phyloP scores from a whole-genome alignment of 2,797 vertebrate species.

The Podarcis siculus region DNA sequence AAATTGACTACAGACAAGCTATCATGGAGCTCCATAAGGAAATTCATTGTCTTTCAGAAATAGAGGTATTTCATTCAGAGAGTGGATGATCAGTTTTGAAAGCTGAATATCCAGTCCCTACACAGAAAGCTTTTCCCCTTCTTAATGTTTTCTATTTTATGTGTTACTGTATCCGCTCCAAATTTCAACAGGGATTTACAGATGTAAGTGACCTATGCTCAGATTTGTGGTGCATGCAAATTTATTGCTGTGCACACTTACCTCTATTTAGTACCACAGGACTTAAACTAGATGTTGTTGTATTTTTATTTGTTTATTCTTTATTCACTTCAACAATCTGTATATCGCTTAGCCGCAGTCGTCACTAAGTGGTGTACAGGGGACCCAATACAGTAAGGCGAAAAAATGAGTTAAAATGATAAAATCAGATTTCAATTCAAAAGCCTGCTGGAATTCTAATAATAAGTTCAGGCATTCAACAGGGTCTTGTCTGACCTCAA shows the following conservation, averaged over 20 bases:
- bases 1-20: slow-evolving; percentile 6
- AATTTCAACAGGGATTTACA: neutral
- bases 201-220: neutral
- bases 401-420: too few species aligned
- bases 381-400: too few species aligned
- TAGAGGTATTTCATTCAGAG: neutral
- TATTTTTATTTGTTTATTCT: too few species aligned
- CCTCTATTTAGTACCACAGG: neutral
- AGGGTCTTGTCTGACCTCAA: too few species aligned
- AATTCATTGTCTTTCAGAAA: neutral
- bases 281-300: neutral
- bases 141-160: neutral
- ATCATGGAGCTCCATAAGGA: neutral
- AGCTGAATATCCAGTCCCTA: neutral
- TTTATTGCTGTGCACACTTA: neutral
- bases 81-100: slow-evolving; percentile 2
- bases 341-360: too few species aligned
- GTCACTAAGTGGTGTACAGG: too few species aligned
- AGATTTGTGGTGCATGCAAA: neutral
- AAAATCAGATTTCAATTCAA: too few species aligned
- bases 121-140: neutral
- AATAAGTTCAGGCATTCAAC: too few species aligned
- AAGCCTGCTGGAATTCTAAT: too few species aligned
- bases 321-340: too few species aligned
- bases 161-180: neutral